Base-by-base conservation (phyloP, 2,797 vertebrate genomes). In the Enteromius paludinosus region DNA sequence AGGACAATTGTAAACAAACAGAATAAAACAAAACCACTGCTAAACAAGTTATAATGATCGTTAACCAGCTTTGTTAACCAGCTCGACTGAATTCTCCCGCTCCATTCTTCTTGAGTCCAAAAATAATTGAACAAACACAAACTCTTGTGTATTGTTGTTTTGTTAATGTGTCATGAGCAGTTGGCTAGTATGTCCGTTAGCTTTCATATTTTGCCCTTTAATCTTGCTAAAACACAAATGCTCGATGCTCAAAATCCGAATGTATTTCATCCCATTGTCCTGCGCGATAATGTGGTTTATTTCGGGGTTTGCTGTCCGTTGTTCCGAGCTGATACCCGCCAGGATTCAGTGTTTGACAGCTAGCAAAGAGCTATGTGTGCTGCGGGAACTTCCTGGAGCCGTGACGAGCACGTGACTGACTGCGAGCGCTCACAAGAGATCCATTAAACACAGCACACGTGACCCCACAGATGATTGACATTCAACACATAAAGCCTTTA, bases 321-420 rank as follows among this genome's bases (percentile, higher is more conserved):
- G 4, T 15, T 23, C 30, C 4, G 18, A 73, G 28, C 11, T 56
- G 30, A 54, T 35, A 8, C 15, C 71, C 2, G 49, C 20, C 49
- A 35, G 56, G 54, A 12, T 7, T 49, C 25, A 10, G 43, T 43
- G 59, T 77, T 64, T 77, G 75, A 77, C 75, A 77, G 75, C 41
- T 33, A 62, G 74, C 74, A 2, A 0, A 12, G 38, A 62, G 52
- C 52, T 41, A 1, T 43, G 10, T 14, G 17, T n/a, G 75, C 41
- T 62, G 41, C 41, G 56, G 17, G 25, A 47, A 47, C 75, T 77
- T 77, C 75, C 74, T 43, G 74, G 59, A 30, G 18, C 56, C 12
- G 59, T 15, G 28, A 65, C 43, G 25, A 65, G 25, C 59, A 77
- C 75, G 75, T 77, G 75, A 77, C 75, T 77, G 59, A 77, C 75